Evolutionary conservation across 2,888 invertebrate species (phyloP).

Genomic region (Macrophya annulata): DNA sequence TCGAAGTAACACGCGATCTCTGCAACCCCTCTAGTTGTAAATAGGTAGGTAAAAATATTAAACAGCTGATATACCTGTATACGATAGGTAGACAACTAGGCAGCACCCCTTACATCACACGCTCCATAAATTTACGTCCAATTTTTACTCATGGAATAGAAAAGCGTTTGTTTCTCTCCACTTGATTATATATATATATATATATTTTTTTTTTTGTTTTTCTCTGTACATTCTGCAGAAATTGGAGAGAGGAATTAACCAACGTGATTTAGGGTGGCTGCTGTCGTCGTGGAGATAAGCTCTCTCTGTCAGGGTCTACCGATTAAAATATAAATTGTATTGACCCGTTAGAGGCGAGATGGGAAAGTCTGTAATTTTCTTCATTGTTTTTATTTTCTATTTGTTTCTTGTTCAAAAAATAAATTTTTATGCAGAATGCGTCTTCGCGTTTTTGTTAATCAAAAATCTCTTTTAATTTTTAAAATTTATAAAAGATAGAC

Average conservation of each 20-base stretch:
- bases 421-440: no score
- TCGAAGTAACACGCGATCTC: not conserved
- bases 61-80: slow-evolving; percentile 34
- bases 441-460: no score
- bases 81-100: not conserved
- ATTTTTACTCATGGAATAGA: slow-evolving; percentile 61
- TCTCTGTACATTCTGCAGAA: not conserved
- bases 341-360: not conserved
- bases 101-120: slow-evolving; percentile 15
- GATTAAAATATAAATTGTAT: slow-evolving; percentile 60
- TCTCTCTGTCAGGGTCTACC: slow-evolving; percentile 41
- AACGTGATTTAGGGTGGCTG: slow-evolving; percentile 1
- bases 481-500: no score
- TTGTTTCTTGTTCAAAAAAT: not conserved
- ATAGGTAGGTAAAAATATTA: not conserved
- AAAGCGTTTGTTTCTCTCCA: slow-evolving; percentile 62
- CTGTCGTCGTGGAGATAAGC: slow-evolving; percentile 73
- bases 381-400: not conserved
- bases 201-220: not conserved
- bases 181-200: slow-evolving; percentile 7
- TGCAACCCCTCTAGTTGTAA: not conserved
- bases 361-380: not conserved
- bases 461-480: no score
- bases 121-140: slow-evolving; percentile 27
- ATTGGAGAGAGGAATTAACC: not conserved